phyloP scores from a whole-genome alignment of 1,140 invertebrate genomes.

The Lethrus apterus region DNA sequence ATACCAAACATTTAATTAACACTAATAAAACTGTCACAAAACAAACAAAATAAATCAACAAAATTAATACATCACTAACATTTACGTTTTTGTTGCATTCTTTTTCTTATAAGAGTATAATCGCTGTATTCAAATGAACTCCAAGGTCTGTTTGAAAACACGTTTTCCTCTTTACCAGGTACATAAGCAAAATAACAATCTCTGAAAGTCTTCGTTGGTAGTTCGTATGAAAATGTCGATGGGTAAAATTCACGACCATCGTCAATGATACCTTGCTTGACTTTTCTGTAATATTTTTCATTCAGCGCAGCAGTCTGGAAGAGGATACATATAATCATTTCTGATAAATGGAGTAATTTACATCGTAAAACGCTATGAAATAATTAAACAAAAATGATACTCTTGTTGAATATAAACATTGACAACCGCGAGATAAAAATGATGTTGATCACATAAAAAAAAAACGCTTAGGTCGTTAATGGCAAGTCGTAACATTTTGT shows the following conservation, averaged over 20 bases:
- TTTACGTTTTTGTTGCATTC: constrained; percentile 1
- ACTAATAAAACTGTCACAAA: too few species aligned
- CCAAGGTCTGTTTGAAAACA: constrained; percentile 4
- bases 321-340: neutral
- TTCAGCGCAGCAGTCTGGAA: constrained; percentile 4
- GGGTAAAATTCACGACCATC: constrained; percentile 33
- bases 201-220: constrained; percentile 30
- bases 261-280: constrained; percentile 25
- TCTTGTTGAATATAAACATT: too few species aligned
- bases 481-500: too few species aligned
- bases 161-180: constrained; percentile 30
- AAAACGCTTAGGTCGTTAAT: too few species aligned
- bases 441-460: too few species aligned
- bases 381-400: too few species aligned
- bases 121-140: constrained; percentile 1
- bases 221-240: constrained; percentile 28
- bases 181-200: constrained; percentile 35
- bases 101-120: constrained; percentile 7
- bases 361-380: too few species aligned
- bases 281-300: constrained; percentile 8
- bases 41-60: too few species aligned
- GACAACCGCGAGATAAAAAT: too few species aligned
- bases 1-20: neutral
- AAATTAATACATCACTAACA: neutral
- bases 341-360: too few species aligned